Evolutionary conservation across 2,113 vertebrate genomes (phyloP).

Genomic region (Callipepla californica): DNA sequence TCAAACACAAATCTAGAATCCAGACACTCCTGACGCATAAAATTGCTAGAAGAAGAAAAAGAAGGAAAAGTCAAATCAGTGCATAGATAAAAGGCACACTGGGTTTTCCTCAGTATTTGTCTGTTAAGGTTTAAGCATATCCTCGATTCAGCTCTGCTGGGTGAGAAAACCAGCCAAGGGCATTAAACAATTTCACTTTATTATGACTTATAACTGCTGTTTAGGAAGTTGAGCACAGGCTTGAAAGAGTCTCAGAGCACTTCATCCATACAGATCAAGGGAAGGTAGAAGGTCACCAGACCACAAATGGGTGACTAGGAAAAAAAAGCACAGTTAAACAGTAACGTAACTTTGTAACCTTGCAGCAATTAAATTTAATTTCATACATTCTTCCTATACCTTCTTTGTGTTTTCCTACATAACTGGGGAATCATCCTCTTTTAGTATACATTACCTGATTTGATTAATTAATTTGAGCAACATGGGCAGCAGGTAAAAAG

Average conservation of each 20-base stretch:
- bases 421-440: background rate
- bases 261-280: background rate
- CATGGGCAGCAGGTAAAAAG: background rate
- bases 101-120: background rate
- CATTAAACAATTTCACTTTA: background rate
- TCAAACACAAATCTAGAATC: constrained; percentile 99
- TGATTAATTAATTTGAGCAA: background rate
- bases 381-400: background rate
- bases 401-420: background rate
- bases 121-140: background rate
- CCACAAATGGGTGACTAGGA: background rate
- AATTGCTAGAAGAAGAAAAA: constrained; percentile 81
- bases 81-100: background rate
- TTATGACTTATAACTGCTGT: background rate
- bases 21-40: constrained; percentile 99
- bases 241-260: background rate
- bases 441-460: background rate
- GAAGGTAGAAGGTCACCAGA: background rate
- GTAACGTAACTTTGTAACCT: background rate
- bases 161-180: constrained; percentile 11
- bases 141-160: background rate
- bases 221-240: background rate
- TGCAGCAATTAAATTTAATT: background rate
- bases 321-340: background rate
- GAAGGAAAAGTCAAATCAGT: background rate